These are phyloP conservation scores for Crotalus helleri DNA, from an alignment of 2,113 vertebrate genomes.

Conservation along the genomic window DNA sequence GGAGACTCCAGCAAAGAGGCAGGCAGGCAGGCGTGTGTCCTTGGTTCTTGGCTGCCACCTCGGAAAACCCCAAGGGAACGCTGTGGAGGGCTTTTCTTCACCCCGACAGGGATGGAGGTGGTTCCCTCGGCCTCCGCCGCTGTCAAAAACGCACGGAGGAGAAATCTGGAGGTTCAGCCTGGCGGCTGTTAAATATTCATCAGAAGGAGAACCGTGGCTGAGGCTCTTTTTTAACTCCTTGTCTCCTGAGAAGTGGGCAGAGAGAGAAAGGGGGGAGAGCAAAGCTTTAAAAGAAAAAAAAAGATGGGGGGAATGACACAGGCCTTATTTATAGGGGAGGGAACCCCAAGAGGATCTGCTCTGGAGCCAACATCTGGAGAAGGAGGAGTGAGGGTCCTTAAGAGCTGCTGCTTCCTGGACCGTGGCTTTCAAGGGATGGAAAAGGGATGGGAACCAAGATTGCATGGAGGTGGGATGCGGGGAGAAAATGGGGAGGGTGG, in stretches of 20 bases:
- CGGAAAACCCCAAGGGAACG: neutral
- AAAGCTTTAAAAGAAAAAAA: too few relatives aligned
- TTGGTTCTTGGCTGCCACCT: neutral
- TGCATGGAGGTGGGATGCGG: rapidly evolving
- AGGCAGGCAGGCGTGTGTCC: neutral
- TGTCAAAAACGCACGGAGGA: slow-evolving; percentile 38
- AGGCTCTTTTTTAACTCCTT: slow-evolving; percentile 64
- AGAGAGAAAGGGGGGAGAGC: neutral
- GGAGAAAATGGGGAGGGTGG: neutral
- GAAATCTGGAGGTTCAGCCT: slow-evolving; percentile 54
- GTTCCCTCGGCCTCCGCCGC: slow-evolving; percentile 31
- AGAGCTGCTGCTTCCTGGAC: neutral
- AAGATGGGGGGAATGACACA: neutral
- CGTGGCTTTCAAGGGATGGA: rapidly evolving
- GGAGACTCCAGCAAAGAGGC: neutral
- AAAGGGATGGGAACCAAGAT: neutral
- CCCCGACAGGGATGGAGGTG: slow-evolving; percentile 28
- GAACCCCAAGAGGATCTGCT: neutral
- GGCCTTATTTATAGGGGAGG: neutral
- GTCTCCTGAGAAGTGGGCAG: slow-evolving; percentile 47
- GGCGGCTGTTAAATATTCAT: slow-evolving; percentile 67
- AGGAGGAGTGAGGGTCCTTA: neutral
- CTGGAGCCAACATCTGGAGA: neutral
- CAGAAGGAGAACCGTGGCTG: slow-evolving; percentile 43
- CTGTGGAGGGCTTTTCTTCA: neutral